Base-by-base conservation (phyloP, 1,140 invertebrate genomes). In the Archegozetes longisetosus region DNA sequence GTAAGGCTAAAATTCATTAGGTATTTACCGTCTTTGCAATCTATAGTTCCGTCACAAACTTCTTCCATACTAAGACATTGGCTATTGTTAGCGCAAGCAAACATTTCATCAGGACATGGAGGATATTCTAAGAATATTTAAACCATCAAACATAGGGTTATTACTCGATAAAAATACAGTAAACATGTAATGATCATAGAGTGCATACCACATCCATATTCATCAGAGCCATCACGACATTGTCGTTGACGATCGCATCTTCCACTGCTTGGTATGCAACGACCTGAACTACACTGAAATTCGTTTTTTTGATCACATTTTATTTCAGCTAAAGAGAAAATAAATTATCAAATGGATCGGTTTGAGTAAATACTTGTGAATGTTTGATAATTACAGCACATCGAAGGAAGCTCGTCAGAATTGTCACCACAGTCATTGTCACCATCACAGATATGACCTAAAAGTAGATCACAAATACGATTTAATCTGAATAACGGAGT, bases 341-440 rank as follows among this genome's bases (percentile, higher is more conserved):
- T 23, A 25, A 6, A 28, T 26, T 54, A 14, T 13, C 27, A 17
- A 24, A 22, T n/a, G 13, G 13, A 17, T 2, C 27, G 20, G 28
- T 2, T 54, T 13, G 13, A 3, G n/a, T 54, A 26, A 4, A 28
- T 29, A 2, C 2, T 32, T 3, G 28, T 24, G 17, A 2, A 54
- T 2, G 25, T n/a, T 3, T 32, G 28, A n/a, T 13, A 54, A 26
- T 14, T 54, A 4, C 3, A 13, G 32, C 57, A 58, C 20, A 26
- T 20, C 48, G n/a, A 20, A 1, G 47, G 28, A 20, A 27, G 46
- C 27, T 58, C 57, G 23, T 58, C 57, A 49, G 57, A 58, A 25
- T 40, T 26, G 25, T 58, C 50, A n/a, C 57, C 57, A 51, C 57
- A 58, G 40, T 58, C 57, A 25, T 27, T 27, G n/a, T 58, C 57